Percentiles rank a stretch among this genome's conserved stretches.
Evolutionary conservation across 2,888 invertebrate species (phyloP).

Genomic region (Pammene fasciana): DNA sequence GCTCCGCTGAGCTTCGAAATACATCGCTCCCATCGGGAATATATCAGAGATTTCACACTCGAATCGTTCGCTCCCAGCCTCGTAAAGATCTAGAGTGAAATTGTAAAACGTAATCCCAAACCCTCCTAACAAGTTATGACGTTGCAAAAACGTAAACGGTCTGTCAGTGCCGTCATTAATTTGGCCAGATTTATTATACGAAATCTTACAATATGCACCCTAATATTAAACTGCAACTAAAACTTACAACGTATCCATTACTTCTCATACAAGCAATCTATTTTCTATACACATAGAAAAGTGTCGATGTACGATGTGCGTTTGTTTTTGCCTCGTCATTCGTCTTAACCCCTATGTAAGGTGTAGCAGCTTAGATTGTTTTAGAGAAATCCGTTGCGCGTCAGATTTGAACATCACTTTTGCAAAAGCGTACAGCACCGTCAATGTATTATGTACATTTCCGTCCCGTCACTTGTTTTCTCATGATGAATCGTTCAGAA

Average conservation of each 20-base stretch:
- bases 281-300: constrained; percentile 33
- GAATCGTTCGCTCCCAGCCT: not conserved
- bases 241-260: constrained; percentile 51
- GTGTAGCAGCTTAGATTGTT: not conserved
- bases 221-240: constrained; percentile 13
- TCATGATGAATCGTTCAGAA: constrained; percentile 55
- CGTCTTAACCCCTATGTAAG: not conserved
- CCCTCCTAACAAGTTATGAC: constrained; percentile 70
- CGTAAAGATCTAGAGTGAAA: constrained; percentile 11
- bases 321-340: constrained; percentile 16
- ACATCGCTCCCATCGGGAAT: constrained; percentile 1
- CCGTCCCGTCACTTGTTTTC: constrained; percentile 45
- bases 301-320: constrained; percentile 31
- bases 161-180: constrained; percentile 78
- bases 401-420: not conserved
- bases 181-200: constrained; percentile 76
- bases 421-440: not conserved
- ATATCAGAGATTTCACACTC: constrained; percentile 19
- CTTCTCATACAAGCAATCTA: constrained; percentile 47
- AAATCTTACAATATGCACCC: constrained; percentile 62
- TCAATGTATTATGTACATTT: constrained; percentile 8
- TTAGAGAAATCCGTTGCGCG: not conserved
- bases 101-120: constrained; percentile 47
- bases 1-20: constrained; percentile 4
- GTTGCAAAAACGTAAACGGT: constrained; percentile 75